These are phyloP conservation scores for Drosophila nikananu DNA, from an alignment of 1,140 invertebrate genomes.

Conservation along the genomic window DNA sequence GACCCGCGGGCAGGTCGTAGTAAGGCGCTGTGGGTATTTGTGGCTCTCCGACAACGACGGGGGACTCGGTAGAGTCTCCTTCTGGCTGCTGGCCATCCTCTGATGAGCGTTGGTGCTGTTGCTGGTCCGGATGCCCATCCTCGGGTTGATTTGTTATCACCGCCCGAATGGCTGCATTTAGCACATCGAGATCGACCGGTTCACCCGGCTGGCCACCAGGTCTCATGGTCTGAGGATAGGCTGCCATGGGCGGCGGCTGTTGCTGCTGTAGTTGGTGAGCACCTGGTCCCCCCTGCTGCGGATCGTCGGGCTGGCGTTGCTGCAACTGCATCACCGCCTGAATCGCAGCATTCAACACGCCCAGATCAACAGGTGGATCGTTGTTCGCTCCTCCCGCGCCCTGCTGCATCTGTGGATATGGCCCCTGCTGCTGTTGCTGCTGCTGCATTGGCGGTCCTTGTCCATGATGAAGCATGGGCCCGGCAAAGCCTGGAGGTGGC, in stretches of 20 bases:
- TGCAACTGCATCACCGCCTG: constrained; percentile 82
- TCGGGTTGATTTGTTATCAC: constrained; percentile 70
- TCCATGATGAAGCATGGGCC: constrained; percentile 63
- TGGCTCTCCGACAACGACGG: constrained; percentile 87
- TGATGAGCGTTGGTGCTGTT: constrained; percentile 22
- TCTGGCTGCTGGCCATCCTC: constrained; percentile 37
- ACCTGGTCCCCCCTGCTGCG: constrained; percentile 25
- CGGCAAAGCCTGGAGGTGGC: constrained; percentile 92
- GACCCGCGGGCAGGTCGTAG: constrained; percentile 97
- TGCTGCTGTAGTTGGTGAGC: constrained; percentile 26
- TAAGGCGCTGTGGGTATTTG: constrained; percentile 96
- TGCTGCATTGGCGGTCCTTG: constrained; percentile 46
- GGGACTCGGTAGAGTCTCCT: constrained; percentile 10
- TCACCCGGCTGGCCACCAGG: constrained; percentile 33
- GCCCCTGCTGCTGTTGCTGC: constrained; percentile 38
- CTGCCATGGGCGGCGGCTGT: constrained; percentile 34
- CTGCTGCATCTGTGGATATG: constrained; percentile 41
- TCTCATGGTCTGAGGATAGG: constrained; percentile 46
- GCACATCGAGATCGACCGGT: constrained; percentile 57
- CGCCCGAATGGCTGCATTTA: constrained; percentile 74
- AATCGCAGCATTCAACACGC: constrained; percentile 76
- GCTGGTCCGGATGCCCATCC: constrained; percentile 38
- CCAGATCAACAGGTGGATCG: constrained; percentile 66
- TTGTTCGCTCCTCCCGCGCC: constrained; percentile 30
- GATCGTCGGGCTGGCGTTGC: constrained; percentile 62